phyloP scores from a whole-genome alignment of 2,888 invertebrate genomes.

The Atethmia centrago region DNA sequence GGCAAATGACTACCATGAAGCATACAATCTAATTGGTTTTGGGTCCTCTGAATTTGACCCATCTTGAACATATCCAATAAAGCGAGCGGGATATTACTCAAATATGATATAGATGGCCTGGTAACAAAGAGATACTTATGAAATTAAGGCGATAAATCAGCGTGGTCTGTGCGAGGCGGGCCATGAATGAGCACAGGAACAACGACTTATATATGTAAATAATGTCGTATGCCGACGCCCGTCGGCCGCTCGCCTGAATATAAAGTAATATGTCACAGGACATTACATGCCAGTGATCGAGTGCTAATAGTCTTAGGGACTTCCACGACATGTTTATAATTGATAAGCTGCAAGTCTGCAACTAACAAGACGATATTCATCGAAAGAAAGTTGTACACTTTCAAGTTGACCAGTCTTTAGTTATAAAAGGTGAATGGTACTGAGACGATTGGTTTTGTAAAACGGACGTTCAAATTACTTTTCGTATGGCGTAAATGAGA shows the following conservation, averaged over 20 bases:
- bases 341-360: conserved; percentile 47
- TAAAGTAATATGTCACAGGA: conserved; percentile 84
- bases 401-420: conserved; percentile 45
- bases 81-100: conserved; percentile 80
- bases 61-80: conserved; percentile 79
- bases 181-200: conserved; percentile 87
- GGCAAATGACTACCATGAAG: conserved; percentile 48
- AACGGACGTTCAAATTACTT: conserved; percentile 79
- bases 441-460: conserved; percentile 75
- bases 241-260: conserved; percentile 80
- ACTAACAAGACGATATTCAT: conserved; percentile 20
- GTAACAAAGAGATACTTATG: conserved; percentile 90
- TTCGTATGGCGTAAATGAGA: conserved; percentile 79
- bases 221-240: conserved; percentile 82
- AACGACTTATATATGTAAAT: conserved; percentile 89
- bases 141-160: conserved; percentile 90
- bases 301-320: conserved; percentile 73
- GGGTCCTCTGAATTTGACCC: conserved; percentile 73
- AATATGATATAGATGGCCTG: conserved; percentile 84
- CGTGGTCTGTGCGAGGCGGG: conserved; percentile 77
- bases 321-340: conserved; percentile 62
- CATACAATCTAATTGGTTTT: conserved; percentile 70
- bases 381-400: conserved; percentile 46
- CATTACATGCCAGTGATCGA: conserved; percentile 78
- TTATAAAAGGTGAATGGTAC: conserved; percentile 59